Conservation (phyloP, 2,797 vertebrate genomes). For the Sebastes minor region DNA sequence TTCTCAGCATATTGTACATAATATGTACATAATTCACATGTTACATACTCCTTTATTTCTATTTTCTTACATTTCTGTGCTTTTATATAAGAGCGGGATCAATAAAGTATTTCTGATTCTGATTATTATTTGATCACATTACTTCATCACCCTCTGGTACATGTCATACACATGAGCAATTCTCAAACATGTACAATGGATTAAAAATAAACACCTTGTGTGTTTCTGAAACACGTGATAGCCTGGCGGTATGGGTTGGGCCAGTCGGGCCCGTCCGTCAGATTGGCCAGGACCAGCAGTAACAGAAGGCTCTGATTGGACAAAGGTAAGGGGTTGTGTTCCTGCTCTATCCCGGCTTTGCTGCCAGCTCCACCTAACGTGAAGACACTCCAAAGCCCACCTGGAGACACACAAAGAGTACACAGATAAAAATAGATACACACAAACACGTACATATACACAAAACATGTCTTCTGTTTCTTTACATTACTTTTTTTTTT, state of each 20-base stretch:
- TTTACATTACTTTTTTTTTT: background rate
- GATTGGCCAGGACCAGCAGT: constrained; percentile 91
- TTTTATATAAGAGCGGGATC: too few species aligned
- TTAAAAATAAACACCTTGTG: constrained; percentile 86
- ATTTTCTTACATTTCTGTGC: too few species aligned
- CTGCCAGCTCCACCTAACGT: constrained; percentile 91
- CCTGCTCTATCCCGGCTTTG: constrained; percentile 82
- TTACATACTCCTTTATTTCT: too few species aligned
- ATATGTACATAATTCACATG: too few species aligned
- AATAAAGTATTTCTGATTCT: too few species aligned
- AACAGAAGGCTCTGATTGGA: constrained; percentile 98
- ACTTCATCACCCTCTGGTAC: background rate
- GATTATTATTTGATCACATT: background rate
- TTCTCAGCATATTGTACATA: too few species aligned
- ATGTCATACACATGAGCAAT: background rate
- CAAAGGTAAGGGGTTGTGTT: constrained; percentile 91
- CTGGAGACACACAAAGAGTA: constrained; percentile 70
- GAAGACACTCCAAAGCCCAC: constrained; percentile 97
- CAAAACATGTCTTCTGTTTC: background rate
- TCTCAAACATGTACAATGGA: background rate
- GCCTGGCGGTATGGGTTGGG: constrained; percentile 96
- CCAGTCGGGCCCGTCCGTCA: constrained; percentile 89
- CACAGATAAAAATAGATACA: background rate
- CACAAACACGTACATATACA: background rate
- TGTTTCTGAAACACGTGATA: constrained; percentile 95